phyloP scores from a whole-genome alignment of 2,888 invertebrate genomes.

The Sisyra terminalis region DNA sequence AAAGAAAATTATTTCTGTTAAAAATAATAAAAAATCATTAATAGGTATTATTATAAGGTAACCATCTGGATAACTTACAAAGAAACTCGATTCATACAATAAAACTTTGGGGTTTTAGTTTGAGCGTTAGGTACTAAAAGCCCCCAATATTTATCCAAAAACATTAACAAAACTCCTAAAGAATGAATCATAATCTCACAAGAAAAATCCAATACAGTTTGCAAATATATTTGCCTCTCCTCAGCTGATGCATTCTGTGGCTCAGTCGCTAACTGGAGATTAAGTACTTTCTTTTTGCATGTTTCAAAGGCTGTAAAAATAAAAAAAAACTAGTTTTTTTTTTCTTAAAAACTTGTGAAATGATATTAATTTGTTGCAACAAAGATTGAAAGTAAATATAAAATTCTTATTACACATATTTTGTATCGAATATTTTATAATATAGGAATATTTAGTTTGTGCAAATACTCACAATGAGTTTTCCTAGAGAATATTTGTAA shows the following conservation, averaged over 20 bases:
- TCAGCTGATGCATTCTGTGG: constrained; percentile 32
- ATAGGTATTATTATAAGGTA: constrained; percentile 12
- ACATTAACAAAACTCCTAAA: constrained; percentile 52
- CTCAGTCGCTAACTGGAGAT: constrained; percentile 35
- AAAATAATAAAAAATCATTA: constrained; percentile 8
- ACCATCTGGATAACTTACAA: constrained; percentile 34
- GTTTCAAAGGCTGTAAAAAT: constrained; percentile 32
- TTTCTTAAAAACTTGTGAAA: background rate
- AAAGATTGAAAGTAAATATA: background rate
- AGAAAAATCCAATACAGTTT: constrained; percentile 41
- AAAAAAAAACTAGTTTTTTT: too few species aligned
- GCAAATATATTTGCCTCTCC: constrained; percentile 38
- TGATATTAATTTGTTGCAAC: background rate
- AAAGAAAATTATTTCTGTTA: constrained; percentile 45
- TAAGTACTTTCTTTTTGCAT: constrained; percentile 35
- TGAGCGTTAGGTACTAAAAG: constrained; percentile 26
- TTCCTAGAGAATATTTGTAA: constrained; percentile 34
- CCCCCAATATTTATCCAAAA: constrained; percentile 49
- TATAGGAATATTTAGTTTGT: constrained; percentile 5
- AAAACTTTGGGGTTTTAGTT: constrained; percentile 24
- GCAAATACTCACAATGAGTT: constrained; percentile 37
- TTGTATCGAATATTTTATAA: background rate
- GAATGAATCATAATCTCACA: constrained; percentile 47
- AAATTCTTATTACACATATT: background rate
- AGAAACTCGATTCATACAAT: constrained; percentile 38